Base-by-base conservation (phyloP, 2,888 invertebrate genomes). In the Flexamia atlantica region DNA sequence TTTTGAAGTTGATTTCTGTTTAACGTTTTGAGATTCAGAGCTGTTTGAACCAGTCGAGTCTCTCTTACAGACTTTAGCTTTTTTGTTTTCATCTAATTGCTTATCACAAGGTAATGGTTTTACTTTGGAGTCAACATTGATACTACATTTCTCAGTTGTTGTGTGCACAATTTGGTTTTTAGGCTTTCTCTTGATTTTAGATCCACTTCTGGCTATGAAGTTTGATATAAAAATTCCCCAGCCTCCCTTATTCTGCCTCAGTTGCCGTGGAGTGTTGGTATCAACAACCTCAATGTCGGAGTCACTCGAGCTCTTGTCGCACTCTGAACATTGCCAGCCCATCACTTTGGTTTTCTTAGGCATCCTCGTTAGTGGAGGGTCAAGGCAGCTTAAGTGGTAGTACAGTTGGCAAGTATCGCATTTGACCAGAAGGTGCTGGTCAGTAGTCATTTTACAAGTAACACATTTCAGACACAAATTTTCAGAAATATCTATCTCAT, bases 321-420 rank as follows among this genome's bases (percentile, higher is more conserved):
- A 98, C 89, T 98, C 97, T 0, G 98, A 98, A 90, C 98, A 98
- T 91, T 98, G 98, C 94, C 98, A 99, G 87, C 98, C 98, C 91
- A 97, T 97, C 0, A 96, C 93, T 90, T 98, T 97, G 82, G 97
- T 97, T 91, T 98, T 98, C 91, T 98, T 98, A 0, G 99, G 99
- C 92, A 98, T 95, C 46, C 98, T 93, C 20, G 96, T 95, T 79
- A 99, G 92, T 5, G 99, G 99, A 81, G 99, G 99, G 90, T 97
- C 97, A 85, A 99, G 92, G 90, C 99, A 99, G 86, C 96, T 96
- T 87, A 99, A 91, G 91, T 99, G 99, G 91, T 98, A 99, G 91
- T 96, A 95, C 84, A 96, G 92, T 88, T 95, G 95, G 89, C 99
- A 99, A 1, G 97, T 97, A 91, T 99, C 99, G 91, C 99, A 99